Conservation (phyloP, 2,113 vertebrate species). For the Ailuropoda melanoleuca region DNA sequence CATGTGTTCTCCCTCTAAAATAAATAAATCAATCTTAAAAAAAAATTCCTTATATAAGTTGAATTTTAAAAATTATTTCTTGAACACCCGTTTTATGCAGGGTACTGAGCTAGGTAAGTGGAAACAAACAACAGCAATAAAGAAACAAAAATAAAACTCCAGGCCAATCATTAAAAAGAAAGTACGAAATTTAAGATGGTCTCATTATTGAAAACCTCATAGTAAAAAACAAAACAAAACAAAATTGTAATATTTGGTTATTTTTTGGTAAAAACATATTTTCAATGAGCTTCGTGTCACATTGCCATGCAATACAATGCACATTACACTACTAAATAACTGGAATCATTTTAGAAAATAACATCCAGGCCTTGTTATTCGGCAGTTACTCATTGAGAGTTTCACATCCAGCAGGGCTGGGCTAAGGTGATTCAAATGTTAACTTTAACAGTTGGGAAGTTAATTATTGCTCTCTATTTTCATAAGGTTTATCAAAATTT, state of each 20-base stretch:
- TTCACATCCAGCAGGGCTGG: constrained; percentile 19
- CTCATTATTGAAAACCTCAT: neutral
- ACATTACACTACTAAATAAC: neutral
- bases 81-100: neutral
- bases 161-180: neutral
- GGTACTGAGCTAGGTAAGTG: neutral
- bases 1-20: neutral
- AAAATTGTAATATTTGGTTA: neutral
- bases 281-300: neutral
- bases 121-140: neutral
- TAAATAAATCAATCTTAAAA: neutral
- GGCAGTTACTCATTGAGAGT: neutral
- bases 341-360: neutral
- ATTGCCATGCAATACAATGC: neutral
- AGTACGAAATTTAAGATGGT: neutral
- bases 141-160: constrained; percentile 7
- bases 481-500: constrained; percentile 73
- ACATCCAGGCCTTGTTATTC: neutral
- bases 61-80: neutral
- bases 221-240: neutral
- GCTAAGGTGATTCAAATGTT: neutral
- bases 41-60: neutral
- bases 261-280: neutral
- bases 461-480: constrained; percentile 79
- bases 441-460: constrained; percentile 60